Base-by-base conservation (phyloP, 2,888 invertebrate genomes). In the Pomacea canaliculata region DNA sequence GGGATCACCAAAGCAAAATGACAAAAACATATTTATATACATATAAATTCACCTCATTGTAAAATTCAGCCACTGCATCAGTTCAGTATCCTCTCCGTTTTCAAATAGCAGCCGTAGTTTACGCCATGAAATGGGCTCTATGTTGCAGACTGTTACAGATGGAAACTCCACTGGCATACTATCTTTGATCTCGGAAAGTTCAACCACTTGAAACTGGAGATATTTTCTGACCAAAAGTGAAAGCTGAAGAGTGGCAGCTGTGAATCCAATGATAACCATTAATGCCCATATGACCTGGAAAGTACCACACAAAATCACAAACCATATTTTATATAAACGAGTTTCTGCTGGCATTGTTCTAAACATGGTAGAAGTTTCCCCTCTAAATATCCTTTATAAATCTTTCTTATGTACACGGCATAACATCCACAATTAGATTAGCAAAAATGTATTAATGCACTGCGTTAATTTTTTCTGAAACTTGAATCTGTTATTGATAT, bases 131-230 rank as follows among this genome's bases (percentile, higher is more conserved):
- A 87, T 84, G 10, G 88, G 85, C 48, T 85, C 86, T n/a, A 85
- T 87, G 81, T 89, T 89, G 76, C 89, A 89, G 60, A 89, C 82
- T 9, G 89, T 86, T 0, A 89, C 85, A 1, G 88, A 84, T 7
- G 89, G 89, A 75, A 87, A 89, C 76, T 87, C 86, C 23, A 88
- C 87, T 0, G 86, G 86, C 86, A 87, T 87, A 70, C 87, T 86
- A 73, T 87, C 85, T 71, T 86, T 86, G 83, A 87, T 86, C 76
- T 86, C 85, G 3, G 86, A 86, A 23, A 88, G 85, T 75, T 88
- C 88, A 23, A 87, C 86, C 12, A 87, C 87, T 72, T 86, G 83
- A 74, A 85, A 87, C 70, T 84, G 82, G 16, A 88, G 81, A 76
- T 87, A 88, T 76, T 87, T 87, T 63, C 82, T 77, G 16, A 88